phyloP scores from a whole-genome alignment of 2,113 vertebrate species.

The Epinephelus moara region DNA sequence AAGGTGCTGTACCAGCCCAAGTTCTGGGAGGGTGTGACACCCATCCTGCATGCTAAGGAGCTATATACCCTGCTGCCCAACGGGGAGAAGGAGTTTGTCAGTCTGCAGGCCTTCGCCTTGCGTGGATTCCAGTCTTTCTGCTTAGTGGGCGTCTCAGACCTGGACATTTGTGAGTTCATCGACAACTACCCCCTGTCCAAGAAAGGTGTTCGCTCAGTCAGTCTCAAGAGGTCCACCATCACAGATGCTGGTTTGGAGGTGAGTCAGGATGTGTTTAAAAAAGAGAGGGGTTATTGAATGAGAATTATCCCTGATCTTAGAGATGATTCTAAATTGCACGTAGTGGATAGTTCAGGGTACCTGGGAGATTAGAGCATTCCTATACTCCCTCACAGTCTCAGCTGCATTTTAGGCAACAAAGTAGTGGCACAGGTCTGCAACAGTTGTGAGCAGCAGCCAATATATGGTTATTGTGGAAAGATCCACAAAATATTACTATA shows the following conservation, averaged over 20 bases:
- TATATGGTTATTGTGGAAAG: not conserved
- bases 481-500: not conserved
- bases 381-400: not conserved
- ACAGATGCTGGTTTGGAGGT: slow-evolving; percentile 98
- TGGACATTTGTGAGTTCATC: slow-evolving; percentile 99
- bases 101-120: slow-evolving; percentile 94
- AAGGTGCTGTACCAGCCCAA: slow-evolving; percentile 98
- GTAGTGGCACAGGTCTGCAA: not conserved
- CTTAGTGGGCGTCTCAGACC: slow-evolving; percentile 96
- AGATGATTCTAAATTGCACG: not conserved
- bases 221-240: slow-evolving; percentile 98
- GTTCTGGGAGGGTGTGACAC: slow-evolving; percentile 97
- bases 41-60: slow-evolving; percentile 98
- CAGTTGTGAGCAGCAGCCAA: not conserved
- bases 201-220: slow-evolving; percentile 97
- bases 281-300: not conserved
- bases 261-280: slow-evolving; percentile 52
- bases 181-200: slow-evolving; percentile 99
- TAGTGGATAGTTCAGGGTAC: not conserved
- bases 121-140: slow-evolving; percentile 97
- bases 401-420: not conserved
- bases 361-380: not conserved
- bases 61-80: slow-evolving; percentile 92
- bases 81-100: slow-evolving; percentile 97
- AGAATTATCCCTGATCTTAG: not conserved